Conservation (phyloP, 2,888 invertebrate species). For the Caradrina kadenii region DNA sequence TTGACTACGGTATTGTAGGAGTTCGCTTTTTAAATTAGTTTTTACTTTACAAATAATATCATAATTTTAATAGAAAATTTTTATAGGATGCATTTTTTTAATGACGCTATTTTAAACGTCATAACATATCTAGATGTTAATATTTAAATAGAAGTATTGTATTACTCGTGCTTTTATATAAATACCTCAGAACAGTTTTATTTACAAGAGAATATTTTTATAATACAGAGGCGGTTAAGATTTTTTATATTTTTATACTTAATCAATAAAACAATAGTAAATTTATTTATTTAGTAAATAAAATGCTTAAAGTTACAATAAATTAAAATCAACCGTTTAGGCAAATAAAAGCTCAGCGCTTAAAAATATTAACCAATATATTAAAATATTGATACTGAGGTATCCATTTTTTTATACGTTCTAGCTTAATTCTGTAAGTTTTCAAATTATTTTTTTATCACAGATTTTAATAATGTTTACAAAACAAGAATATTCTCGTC, state of each 20-base stretch:
- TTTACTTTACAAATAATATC: neutral
- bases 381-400: too few relatives aligned
- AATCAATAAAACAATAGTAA: neutral
- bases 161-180: neutral
- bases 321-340: too few relatives aligned
- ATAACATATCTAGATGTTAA: neutral
- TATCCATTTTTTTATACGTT: too few relatives aligned
- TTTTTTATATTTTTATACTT: neutral
- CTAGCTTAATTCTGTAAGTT: neutral
- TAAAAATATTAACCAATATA: too few relatives aligned
- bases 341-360: too few relatives aligned
- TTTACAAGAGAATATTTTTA: conserved; percentile 8
- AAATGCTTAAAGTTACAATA: too few relatives aligned
- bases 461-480: neutral
- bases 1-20: neutral
- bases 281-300: too few relatives aligned
- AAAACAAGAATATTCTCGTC: neutral
- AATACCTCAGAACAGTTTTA: conserved; percentile 19
- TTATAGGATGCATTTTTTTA: neutral
- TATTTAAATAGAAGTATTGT: neutral
- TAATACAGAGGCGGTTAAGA: neutral
- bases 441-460: neutral
- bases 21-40: neutral
- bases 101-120: too few relatives aligned
- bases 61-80: neutral